Conservation (phyloP, 2,113 vertebrate genomes). For the Perca fluviatilis region DNA sequence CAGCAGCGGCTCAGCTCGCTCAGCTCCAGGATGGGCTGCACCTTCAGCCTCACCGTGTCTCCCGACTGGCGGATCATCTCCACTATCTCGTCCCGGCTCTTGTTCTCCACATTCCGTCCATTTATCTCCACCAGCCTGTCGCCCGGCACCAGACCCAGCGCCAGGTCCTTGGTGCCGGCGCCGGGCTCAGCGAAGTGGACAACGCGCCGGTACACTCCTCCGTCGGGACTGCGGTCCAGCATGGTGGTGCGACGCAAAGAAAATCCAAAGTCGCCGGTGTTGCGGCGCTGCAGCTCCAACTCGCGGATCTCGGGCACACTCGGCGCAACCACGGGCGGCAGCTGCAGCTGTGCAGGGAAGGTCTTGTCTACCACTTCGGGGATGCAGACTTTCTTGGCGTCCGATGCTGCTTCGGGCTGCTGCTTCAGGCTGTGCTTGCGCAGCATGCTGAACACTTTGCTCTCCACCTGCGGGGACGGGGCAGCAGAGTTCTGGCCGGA, state of each 20-base stretch:
- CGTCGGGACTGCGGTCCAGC: constrained; percentile 90
- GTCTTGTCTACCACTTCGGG: constrained; percentile 87
- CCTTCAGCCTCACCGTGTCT: constrained; percentile 93
- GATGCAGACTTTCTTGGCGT: constrained; percentile 69
- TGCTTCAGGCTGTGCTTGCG: constrained; percentile 74
- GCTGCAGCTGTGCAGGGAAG: constrained; percentile 87
- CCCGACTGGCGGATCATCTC: constrained; percentile 99
- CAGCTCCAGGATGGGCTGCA: constrained; percentile 96
- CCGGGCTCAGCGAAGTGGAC: constrained; percentile 97
- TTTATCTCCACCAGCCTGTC: constrained; percentile 97
- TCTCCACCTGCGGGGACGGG: constrained; percentile 92
- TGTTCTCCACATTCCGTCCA: constrained; percentile 93
- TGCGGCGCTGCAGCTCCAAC: constrained; percentile 93
- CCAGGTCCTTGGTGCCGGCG: constrained; percentile 92
- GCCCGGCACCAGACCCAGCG: constrained; percentile 92
- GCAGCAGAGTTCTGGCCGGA: constrained; percentile 90
- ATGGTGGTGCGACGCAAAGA: constrained; percentile 94
- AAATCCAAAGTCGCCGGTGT: constrained; percentile 96
- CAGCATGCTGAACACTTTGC: constrained; percentile 82
- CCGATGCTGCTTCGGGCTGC: constrained; percentile 37
- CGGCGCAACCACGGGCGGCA: constrained; percentile 87
- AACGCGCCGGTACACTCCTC: constrained; percentile 89
- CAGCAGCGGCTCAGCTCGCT: constrained; percentile 95
- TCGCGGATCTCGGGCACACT: constrained; percentile 84
- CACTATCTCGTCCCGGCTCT: constrained; percentile 95